Evolutionary conservation across 2,113 vertebrate genomes (phyloP).

Genomic region (Onychostruthus taczanowskii): DNA sequence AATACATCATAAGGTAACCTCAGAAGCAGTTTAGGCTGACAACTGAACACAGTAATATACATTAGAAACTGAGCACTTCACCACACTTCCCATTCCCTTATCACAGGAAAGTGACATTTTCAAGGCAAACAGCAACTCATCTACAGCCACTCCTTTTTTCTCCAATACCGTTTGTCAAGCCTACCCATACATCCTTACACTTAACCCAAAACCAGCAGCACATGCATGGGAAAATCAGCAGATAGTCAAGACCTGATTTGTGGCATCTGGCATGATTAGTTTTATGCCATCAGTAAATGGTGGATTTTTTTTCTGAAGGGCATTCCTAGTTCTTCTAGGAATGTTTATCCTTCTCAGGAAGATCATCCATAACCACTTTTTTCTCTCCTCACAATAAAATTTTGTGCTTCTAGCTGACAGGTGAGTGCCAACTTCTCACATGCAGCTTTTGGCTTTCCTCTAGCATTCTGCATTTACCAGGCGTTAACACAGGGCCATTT

Average conservation of each 20-base stretch:
- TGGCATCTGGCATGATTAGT: neutral
- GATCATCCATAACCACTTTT: neutral
- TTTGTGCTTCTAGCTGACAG: neutral
- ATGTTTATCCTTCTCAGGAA: neutral
- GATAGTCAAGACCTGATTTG: conserved; percentile 13
- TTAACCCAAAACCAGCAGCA: conserved; percentile 28
- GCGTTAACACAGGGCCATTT: neutral
- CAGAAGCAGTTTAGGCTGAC: conserved; percentile 5
- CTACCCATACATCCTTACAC: neutral
- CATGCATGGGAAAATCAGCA: neutral
- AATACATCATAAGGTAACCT: neutral
- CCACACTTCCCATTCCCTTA: conserved; percentile 21
- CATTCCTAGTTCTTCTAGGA: neutral
- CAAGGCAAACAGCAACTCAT: conserved; percentile 42
- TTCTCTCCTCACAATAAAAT: neutral
- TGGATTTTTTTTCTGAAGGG: neutral
- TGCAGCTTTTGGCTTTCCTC: neutral
- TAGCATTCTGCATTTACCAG: neutral
- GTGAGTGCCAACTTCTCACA: neutral
- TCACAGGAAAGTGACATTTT: conserved; percentile 35
- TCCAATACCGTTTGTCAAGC: neutral
- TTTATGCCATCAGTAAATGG: neutral
- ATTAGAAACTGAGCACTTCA: conserved; percentile 18
- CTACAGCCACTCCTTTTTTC: conserved; percentile 6
- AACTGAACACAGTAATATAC: neutral